Percentiles rank a stretch among this genome's conserved stretches.
phyloP scores from a whole-genome alignment of 2,113 vertebrate genomes.

The Lipophrys pholis region DNA sequence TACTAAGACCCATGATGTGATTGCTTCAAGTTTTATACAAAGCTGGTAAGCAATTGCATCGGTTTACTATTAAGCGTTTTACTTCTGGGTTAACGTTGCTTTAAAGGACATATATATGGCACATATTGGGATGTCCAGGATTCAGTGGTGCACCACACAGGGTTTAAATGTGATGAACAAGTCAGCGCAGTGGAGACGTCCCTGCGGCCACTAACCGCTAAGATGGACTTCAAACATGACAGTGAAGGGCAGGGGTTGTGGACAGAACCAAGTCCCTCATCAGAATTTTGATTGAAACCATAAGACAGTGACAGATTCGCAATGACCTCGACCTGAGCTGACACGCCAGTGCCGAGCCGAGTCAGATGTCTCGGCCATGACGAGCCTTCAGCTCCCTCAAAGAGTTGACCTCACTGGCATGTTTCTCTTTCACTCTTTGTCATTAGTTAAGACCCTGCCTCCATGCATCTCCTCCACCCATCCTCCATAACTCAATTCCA shows the following conservation, averaged over 20 bases:
- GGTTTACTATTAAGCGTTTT: too few species aligned
- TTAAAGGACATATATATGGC: background rate
- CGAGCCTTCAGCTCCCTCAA: slow-evolving; percentile 20
- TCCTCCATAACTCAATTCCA: slow-evolving; percentile 54
- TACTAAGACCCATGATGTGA: too few species aligned
- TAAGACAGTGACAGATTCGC: slow-evolving; percentile 71
- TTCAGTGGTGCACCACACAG: background rate
- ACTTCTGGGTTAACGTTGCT: too few species aligned
- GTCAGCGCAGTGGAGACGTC: slow-evolving; percentile 13
- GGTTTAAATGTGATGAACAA: slow-evolving; percentile 35
- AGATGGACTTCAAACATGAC: slow-evolving; percentile 63
- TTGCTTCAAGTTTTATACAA: too few species aligned
- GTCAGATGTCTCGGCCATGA: slow-evolving; percentile 40
- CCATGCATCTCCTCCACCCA: slow-evolving; percentile 37
- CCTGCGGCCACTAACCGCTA: slow-evolving; percentile 34
- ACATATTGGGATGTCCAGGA: slow-evolving; percentile 10
- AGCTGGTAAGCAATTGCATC: too few species aligned
- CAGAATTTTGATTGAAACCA: slow-evolving; percentile 73
- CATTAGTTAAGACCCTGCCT: slow-evolving; percentile 46
- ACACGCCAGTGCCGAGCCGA: slow-evolving; percentile 46
- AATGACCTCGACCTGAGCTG: slow-evolving; percentile 69
- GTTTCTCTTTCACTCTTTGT: slow-evolving; percentile 43
- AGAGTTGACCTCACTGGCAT: slow-evolving; percentile 45
- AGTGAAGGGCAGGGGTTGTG: slow-evolving; percentile 61
- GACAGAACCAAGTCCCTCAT: slow-evolving; percentile 70